These are phyloP conservation scores for Enteromius thamalakanensis DNA, from an alignment of 2,797 vertebrate genomes.

Conservation along the genomic window DNA sequence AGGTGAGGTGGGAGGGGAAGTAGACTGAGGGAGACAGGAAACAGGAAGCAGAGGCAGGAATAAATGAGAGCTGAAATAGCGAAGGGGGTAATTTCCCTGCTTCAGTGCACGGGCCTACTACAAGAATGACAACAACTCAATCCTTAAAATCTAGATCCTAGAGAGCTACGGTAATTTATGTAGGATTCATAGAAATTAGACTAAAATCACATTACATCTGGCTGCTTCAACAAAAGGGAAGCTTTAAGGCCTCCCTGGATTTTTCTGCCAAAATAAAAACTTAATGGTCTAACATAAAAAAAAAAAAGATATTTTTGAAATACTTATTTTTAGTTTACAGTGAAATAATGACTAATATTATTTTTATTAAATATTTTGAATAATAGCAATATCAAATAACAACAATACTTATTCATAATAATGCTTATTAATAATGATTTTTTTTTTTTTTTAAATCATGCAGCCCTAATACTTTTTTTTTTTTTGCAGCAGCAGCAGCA, in stretches of 20 bases:
- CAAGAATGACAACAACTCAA: slow-evolving; percentile 53
- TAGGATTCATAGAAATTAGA: not conserved
- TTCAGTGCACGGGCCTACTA: slow-evolving; percentile 60
- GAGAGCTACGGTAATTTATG: not conserved
- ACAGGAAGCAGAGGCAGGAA: slow-evolving; percentile 74
- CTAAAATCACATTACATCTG: not conserved
- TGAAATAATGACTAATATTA: not conserved
- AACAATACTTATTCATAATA: too few species aligned
- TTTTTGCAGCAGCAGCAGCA: not conserved
- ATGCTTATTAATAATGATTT: too few species aligned
- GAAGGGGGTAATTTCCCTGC: slow-evolving; percentile 65
- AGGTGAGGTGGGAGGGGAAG: slow-evolving; percentile 70
- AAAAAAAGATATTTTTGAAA: not conserved
- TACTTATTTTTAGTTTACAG: not conserved
- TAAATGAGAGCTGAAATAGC: slow-evolving; percentile 74
- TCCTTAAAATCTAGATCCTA: slow-evolving; percentile 39
- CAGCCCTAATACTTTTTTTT: not conserved
- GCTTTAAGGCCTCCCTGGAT: not conserved
- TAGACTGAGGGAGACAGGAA: slow-evolving; percentile 73
- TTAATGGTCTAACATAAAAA: not conserved
- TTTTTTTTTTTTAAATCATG: too few species aligned
- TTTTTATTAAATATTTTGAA: too few species aligned
- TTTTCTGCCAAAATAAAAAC: not conserved
- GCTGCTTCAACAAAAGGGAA: not conserved
- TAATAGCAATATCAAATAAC: too few species aligned